Conservation (phyloP, 92 coral and sea anemone genomes). For the Epizoanthus fatuus region DNA sequence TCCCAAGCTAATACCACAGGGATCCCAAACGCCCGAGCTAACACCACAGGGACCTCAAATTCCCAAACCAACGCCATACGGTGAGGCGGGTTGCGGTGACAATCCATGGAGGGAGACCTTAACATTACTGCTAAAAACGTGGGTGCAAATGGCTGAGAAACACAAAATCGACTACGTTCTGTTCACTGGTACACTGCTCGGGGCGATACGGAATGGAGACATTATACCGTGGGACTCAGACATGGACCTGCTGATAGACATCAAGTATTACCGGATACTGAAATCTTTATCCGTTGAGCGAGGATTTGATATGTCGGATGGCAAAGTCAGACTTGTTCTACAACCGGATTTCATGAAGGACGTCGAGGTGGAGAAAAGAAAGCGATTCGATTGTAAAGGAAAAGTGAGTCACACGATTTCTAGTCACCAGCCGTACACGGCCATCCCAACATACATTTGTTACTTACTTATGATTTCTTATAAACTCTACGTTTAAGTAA, state of each 20-base stretch:
- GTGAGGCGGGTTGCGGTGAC: constrained; percentile 66
- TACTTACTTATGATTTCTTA: neutral
- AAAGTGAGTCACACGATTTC: constrained; percentile 44
- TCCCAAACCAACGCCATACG: constrained; percentile 38
- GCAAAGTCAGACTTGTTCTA: constrained; percentile 71
- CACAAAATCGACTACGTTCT: constrained; percentile 77
- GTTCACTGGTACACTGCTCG: constrained; percentile 79
- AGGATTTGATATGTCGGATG: constrained; percentile 65
- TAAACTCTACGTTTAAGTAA: no score
- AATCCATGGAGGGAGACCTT: constrained; percentile 68
- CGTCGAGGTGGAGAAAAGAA: constrained; percentile 56
- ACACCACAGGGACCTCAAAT: neutral
- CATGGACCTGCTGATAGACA: constrained; percentile 74
- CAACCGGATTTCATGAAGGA: constrained; percentile 78
- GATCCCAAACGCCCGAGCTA: no score
- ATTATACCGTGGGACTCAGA: constrained; percentile 91
- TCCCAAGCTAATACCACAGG: neutral
- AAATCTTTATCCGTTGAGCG: constrained; percentile 56
- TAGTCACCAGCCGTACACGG: no score
- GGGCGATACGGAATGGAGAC: constrained; percentile 84
- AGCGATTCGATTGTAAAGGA: constrained; percentile 81
- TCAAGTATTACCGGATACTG: constrained; percentile 60
- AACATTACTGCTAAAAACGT: constrained; percentile 57
- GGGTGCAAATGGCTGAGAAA: constrained; percentile 66
- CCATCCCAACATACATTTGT: no score